Evolutionary conservation across 2,113 vertebrate species (phyloP), one percentile per base, ranked within the genome.

Genomic region (Muscicapa adusta): DNA sequence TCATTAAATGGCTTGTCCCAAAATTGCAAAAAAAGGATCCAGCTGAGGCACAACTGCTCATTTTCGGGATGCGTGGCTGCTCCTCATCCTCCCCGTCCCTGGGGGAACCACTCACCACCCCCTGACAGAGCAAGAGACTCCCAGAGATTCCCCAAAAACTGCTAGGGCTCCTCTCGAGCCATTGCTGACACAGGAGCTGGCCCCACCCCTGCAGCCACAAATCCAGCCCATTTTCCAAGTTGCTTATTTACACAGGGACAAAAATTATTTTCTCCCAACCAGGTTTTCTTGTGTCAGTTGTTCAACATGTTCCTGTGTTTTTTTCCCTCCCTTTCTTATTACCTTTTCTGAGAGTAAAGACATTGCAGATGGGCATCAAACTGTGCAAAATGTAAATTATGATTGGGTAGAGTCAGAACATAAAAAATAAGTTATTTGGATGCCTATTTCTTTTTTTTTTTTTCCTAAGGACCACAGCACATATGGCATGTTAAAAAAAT

Each of bases 341-440:
- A 96, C 95, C 92, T 95, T 95, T 92, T 31, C 79, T 77, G 85
- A 96, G 88, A 56, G 68, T 48, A 93, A 95, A 94, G 85, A 90
- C 72, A 0, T 91, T 96, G 92, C 96, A 96, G 95, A 96, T 96
- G 95, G 95, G 95, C 91, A 94, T 92, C 95, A 97, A 95, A 96
- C 93, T 93, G 94, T 95, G 95, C 91, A 96, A 96, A 95, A 93
- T 92, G 94, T 94, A 96, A 96, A 96, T 95, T 60, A 93, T 63
- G 91, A 96, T 81, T 94, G 96, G 96, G 75, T 34, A 96, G 85
- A 96, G 53, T 91, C 75, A 40, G 88, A 88, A 83, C 71, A 93
- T 91, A 91, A 96, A 93, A 95, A 92, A 85, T 73, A 94, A 95
- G 88, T 90, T 93, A 90, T 86, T 95, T 95, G 78, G 85, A 88